A percentile compares a stretch with the other conserved stretches of the same genome.
Evolutionary conservation across 92 coral and sea anemone species (phyloP).

Genomic region (Metridium senile): DNA sequence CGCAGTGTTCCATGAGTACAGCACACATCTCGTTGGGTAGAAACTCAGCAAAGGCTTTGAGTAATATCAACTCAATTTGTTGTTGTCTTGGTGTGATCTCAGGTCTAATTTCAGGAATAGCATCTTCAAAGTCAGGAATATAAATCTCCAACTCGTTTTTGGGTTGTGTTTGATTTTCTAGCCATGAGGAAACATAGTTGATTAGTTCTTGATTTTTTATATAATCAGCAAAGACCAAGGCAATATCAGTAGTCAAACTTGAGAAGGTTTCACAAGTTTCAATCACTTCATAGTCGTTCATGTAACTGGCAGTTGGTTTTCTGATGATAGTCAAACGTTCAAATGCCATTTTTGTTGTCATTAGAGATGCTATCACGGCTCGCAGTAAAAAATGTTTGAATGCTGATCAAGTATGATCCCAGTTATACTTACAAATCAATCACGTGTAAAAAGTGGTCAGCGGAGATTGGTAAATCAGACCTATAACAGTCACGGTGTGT

Average conservation of each 20-base stretch:
- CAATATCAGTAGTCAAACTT: neutral
- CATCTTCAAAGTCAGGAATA: neutral
- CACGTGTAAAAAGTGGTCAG: too few relatives aligned
- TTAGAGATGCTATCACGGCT: too few relatives aligned
- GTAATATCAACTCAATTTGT: neutral
- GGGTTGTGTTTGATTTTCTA: neutral
- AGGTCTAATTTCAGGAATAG: neutral
- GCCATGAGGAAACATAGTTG: neutral
- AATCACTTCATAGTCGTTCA: neutral
- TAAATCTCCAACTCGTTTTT: neutral
- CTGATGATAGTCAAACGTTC: slow-evolving; percentile 49
- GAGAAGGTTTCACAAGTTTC: slow-evolving; percentile 2
- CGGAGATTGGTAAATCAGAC: too few relatives aligned
- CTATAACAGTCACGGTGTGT: too few relatives aligned
- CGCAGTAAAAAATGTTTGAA: too few relatives aligned
- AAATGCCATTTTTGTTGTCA: slow-evolving; percentile 37
- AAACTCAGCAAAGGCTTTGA: neutral
- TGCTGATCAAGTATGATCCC: too few relatives aligned
- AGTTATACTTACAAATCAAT: too few relatives aligned
- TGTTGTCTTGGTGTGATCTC: slow-evolving; percentile 4
- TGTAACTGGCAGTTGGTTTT: slow-evolving; percentile 34
- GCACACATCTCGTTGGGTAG: neutral
- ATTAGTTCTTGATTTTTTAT: neutral
- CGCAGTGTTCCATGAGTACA: neutral
- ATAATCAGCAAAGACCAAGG: slow-evolving; percentile 2